Evolutionary conservation across 1,140 invertebrate species (phyloP), one percentile per base, ranked within the genome.

Genomic region (Macrobrachium nipponense): DNA sequence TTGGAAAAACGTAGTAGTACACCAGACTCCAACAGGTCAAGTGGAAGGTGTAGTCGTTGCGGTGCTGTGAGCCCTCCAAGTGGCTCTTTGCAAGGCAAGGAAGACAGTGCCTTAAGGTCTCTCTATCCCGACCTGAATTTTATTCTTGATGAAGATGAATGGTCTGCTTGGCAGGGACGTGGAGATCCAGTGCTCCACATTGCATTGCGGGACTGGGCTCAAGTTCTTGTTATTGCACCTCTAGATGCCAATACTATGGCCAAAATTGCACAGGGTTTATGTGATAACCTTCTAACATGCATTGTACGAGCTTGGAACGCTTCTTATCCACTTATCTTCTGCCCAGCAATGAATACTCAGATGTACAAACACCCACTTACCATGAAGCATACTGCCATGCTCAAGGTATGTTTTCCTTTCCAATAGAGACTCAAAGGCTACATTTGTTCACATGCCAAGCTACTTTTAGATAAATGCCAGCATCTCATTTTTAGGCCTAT

Each of bases 321-420:
- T 14, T 88, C 87, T 18, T 90, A 97, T 90, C 97, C 97, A 0
- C 90, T 99, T 5, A 89, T 99, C 12, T 98, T 99, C 92, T 98
- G 98, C 90, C 98, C 98, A 0, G 98, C 98, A 2, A 99, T 99
- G 99, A 99, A 99, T 90, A 99, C 97, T 0, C 94, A 94, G 89
- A 98, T 98, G 97, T 99, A 97, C 95, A 93, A 98, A 84, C 98
- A 99, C 92, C 98, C 98, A 0, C 91, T 99, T 15, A 99, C 98
- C 6, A 90, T 92, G 5, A 92, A 92, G 78, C 96, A 99, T 90
- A 93, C 99, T 72, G 90, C 92, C 0, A 93, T 92, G 85, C 92
- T 99, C 6, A 94, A 94, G 79, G 92, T 87, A 60, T 44, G 86
- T 75, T 12, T 15, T 44, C 5, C 14, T 27, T 20, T 12, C 11